Percentiles rank a stretch among this genome's conserved stretches.
Evolutionary conservation across 2,888 invertebrate species (phyloP).

Genomic region (Cosmia pyralina): DNA sequence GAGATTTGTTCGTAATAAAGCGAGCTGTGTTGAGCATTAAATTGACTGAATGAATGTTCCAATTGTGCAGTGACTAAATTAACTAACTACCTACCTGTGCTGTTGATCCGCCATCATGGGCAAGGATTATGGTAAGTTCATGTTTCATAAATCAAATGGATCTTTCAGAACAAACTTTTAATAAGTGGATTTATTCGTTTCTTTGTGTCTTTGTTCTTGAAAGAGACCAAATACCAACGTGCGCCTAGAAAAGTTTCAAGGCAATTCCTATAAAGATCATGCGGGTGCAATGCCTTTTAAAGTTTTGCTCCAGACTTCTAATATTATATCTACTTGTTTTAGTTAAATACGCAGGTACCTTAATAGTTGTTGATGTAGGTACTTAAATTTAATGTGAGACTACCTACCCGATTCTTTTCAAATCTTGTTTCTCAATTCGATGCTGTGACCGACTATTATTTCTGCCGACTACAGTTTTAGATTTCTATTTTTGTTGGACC

Average conservation of each 20-base stretch:
- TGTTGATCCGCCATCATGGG: conserved; percentile 75
- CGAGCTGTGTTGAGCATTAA: conserved; percentile 42
- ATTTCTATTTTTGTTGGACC: conserved; percentile 56
- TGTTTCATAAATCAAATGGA: conserved; percentile 5
- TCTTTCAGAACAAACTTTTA: neutral
- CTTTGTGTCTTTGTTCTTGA: conserved; percentile 1
- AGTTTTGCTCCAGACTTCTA: neutral
- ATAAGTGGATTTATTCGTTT: neutral
- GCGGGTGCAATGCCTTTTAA: conserved; percentile 24
- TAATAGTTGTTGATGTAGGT: neutral
- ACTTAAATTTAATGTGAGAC: neutral
- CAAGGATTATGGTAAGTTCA: conserved; percentile 81
- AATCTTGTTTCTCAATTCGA: conserved; percentile 19
- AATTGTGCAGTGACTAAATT: conserved; percentile 59
- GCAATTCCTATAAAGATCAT: conserved; percentile 21
- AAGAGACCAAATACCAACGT: neutral
- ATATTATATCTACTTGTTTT: neutral
- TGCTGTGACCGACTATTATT: conserved; percentile 24
- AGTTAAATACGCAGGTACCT: neutral
- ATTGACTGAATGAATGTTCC: conserved; percentile 56
- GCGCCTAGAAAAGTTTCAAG: conserved; percentile 27
- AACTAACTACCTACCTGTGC: conserved; percentile 28
- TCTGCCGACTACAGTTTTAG: conserved; percentile 40
- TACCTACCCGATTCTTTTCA: conserved; percentile 4
- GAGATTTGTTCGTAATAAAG: conserved; percentile 49